Conservation (phyloP, 1,140 invertebrate species). For the Helicoverpa armigera region DNA sequence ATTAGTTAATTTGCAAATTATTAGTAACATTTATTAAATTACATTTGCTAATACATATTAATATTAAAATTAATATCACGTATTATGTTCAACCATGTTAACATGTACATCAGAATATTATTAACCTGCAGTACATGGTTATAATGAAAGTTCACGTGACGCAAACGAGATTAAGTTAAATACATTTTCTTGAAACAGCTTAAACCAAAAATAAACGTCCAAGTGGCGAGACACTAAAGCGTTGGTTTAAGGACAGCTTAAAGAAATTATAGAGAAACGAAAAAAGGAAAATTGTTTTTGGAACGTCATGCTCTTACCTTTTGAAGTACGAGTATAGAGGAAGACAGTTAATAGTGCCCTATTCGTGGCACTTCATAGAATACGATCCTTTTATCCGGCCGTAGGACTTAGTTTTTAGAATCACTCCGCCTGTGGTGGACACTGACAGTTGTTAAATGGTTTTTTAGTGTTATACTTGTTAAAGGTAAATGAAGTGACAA, state of each 20-base stretch:
- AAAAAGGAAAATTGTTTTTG: constrained; percentile 37
- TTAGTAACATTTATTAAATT: neutral
- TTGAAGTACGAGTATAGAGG: constrained; percentile 24
- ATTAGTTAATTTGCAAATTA: constrained; percentile 1
- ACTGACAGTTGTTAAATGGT: constrained; percentile 6
- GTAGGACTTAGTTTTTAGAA: constrained; percentile 25
- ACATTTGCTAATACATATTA: neutral
- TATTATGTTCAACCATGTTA: too few relatives aligned
- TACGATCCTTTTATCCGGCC: constrained; percentile 12
- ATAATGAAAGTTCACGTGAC: too few relatives aligned
- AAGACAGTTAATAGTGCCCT: constrained; percentile 23
- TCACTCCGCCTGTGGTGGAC: neutral
- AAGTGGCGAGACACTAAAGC: constrained; percentile 1
- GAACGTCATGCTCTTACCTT: constrained; percentile 39
- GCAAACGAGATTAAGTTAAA: neutral
- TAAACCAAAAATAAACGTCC: constrained; percentile 4
- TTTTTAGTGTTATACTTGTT: neutral
- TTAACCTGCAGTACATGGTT: too few relatives aligned
- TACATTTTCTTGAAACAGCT: constrained; percentile 7
- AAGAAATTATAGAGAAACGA: constrained; percentile 27
- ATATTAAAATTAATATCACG: neutral
- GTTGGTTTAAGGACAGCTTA: constrained; percentile 3
- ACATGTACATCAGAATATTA: too few relatives aligned
- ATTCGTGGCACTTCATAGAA: constrained; percentile 26
- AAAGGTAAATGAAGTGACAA: too few relatives aligned